A percentile compares a stretch with the other conserved stretches of the same genome.
Evolutionary conservation across 2,888 invertebrate species (phyloP).

Genomic region (Drosophila pegasa): DNA sequence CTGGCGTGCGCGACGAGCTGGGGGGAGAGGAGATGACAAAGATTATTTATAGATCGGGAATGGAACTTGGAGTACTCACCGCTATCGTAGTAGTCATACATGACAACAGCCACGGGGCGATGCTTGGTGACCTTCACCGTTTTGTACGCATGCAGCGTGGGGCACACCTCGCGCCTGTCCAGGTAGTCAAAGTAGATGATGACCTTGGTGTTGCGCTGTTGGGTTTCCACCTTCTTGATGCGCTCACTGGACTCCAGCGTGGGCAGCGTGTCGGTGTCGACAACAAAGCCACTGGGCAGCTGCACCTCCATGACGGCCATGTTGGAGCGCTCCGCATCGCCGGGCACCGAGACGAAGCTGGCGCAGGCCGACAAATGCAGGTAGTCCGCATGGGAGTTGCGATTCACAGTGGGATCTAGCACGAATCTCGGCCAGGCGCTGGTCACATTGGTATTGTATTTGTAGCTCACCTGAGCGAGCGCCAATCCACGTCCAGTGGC

Average conservation of each 20-base stretch:
- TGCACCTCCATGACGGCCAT: slow-evolving; percentile 96
- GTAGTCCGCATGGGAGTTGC: slow-evolving; percentile 92
- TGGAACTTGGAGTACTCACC: slow-evolving; percentile 87
- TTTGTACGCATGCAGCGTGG: slow-evolving; percentile 94
- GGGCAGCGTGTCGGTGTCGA: slow-evolving; percentile 92
- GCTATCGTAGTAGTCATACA: slow-evolving; percentile 97
- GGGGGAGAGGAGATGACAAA: background rate
- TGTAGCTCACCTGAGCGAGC: slow-evolving; percentile 91
- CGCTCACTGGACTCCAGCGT: slow-evolving; percentile 86
- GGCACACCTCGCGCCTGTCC: slow-evolving; percentile 90
- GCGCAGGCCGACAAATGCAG: slow-evolving; percentile 94
- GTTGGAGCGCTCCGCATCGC: slow-evolving; percentile 87
- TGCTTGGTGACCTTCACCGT: slow-evolving; percentile 94
- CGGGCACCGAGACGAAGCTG: slow-evolving; percentile 84
- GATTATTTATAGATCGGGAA: background rate
- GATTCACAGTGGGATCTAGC: slow-evolving; percentile 94
- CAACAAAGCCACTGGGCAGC: slow-evolving; percentile 95
- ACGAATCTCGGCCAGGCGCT: slow-evolving; percentile 95
- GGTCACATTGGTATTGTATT: slow-evolving; percentile 94
- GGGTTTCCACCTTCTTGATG: slow-evolving; percentile 88
- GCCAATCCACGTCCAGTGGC: slow-evolving; percentile 94
- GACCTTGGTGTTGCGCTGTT: slow-evolving; percentile 88
- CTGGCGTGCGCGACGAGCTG: slow-evolving; percentile 92
- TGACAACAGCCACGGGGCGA: slow-evolving; percentile 93
- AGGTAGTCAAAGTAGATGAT: slow-evolving; percentile 91